Conservation (phyloP, 1,140 invertebrate species). For the Drosophila orosa region DNA sequence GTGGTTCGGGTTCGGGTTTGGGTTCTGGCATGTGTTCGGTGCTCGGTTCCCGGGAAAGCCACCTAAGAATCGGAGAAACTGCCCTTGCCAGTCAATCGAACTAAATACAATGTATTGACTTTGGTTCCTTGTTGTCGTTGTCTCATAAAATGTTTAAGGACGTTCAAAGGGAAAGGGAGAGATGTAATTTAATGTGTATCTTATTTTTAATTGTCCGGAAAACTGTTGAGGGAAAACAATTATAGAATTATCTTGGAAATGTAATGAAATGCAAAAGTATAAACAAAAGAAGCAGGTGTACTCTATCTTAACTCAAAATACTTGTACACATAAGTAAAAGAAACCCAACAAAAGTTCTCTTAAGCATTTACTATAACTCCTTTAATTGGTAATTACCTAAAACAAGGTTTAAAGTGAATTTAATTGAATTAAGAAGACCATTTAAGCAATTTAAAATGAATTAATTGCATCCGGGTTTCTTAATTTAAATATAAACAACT, state of each 20-base stretch:
- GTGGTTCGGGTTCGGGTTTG: conserved; percentile 9
- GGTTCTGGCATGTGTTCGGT: conserved; percentile 25
- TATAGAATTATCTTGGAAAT: not conserved
- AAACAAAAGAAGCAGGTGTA: not conserved
- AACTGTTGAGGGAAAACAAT: conserved; percentile 13
- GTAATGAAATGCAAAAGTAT: not conserved
- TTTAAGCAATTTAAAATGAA: not conserved
- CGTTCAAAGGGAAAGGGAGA: not conserved
- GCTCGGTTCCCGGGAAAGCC: conserved; percentile 17
- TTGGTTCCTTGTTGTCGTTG: conserved; percentile 9
- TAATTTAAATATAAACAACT: conserved; percentile 4
- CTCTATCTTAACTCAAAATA: not conserved
- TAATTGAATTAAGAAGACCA: not conserved
- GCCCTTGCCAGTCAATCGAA: conserved; percentile 35
- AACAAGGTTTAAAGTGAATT: not conserved
- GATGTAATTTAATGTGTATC: conserved; percentile 26
- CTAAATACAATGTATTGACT: conserved; percentile 21
- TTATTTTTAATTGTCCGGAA: conserved; percentile 21
- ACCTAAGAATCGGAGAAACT: conserved; percentile 11
- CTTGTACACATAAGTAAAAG: not conserved
- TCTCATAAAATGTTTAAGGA: conserved; percentile 20
- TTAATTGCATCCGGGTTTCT: not conserved
- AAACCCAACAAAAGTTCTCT: not conserved
- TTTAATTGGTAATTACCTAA: not conserved
- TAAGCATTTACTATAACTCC: not conserved